A percentile compares a stretch with the other conserved stretches of the same genome.
Conservation (phyloP, 1,140 invertebrate species). For the Mycetomoellerius zeteki region DNA sequence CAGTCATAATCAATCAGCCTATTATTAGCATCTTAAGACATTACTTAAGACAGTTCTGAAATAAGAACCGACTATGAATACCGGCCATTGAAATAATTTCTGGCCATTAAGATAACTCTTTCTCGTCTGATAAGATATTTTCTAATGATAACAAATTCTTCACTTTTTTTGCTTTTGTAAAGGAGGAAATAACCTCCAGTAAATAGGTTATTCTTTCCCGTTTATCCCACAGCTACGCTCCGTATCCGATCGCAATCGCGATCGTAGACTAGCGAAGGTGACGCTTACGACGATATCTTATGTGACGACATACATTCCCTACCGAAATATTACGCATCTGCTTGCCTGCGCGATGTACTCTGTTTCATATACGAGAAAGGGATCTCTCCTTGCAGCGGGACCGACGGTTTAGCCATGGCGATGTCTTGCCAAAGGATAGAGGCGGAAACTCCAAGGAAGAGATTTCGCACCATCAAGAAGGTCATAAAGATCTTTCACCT, state of each 20-base stretch:
- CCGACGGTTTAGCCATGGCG: constrained; percentile 42
- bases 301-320: constrained; percentile 14
- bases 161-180: neutral
- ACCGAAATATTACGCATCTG: constrained; percentile 59
- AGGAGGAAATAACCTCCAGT: neutral
- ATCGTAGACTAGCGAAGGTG: neutral
- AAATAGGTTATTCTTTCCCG: neutral
- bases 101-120: neutral
- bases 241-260: constrained; percentile 22
- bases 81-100: too few species aligned
- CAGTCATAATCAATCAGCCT: too few species aligned
- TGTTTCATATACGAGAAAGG: constrained; percentile 63
- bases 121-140: neutral
- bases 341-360: constrained; percentile 39
- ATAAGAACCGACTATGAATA: too few species aligned
- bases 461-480: constrained; percentile 65
- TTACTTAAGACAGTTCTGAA: too few species aligned
- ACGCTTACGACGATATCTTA: constrained; percentile 46
- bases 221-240: neutral
- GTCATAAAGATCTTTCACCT: constrained; percentile 79
- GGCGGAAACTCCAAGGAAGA: constrained; percentile 5
- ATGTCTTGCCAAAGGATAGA: constrained; percentile 8
- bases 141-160: neutral
- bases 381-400: constrained; percentile 2
- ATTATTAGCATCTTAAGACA: too few species aligned